Conservation (phyloP, 1,140 invertebrate genomes). For the Apocrypta bakeri region DNA sequence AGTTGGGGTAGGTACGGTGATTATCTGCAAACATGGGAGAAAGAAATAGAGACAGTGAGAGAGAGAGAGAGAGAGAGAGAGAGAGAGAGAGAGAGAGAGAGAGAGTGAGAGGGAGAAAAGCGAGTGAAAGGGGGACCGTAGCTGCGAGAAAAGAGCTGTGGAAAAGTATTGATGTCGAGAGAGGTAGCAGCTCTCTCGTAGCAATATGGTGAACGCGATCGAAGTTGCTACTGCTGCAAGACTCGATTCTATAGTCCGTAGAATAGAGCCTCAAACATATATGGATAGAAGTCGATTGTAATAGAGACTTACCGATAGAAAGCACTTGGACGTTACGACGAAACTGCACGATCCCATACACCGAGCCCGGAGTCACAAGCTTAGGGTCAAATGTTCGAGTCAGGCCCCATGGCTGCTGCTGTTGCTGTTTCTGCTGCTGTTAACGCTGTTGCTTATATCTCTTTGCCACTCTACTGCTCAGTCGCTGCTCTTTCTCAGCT, state of each 20-base stretch:
- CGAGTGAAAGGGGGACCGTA: conserved; percentile 11
- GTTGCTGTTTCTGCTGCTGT: too few relatives aligned
- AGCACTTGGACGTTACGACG: conserved; percentile 58
- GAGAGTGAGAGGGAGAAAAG: conserved; percentile 6
- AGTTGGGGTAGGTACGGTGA: neutral
- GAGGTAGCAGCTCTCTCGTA: neutral
- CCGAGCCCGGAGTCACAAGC: conserved; percentile 68
- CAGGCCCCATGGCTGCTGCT: conserved; percentile 61
- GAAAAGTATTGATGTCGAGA: conserved; percentile 38
- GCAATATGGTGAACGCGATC: conserved; percentile 29
- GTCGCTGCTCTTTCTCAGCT: conserved; percentile 6
- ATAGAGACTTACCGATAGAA: conserved; percentile 64
- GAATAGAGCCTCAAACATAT: neutral
- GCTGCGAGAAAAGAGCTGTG: neutral
- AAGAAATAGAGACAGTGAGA: neutral
- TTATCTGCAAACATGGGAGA: neutral
- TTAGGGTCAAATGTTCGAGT: conserved; percentile 70
- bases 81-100: conserved; percentile 5
- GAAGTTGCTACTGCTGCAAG: neutral
- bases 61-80: neutral
- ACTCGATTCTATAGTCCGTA: neutral
- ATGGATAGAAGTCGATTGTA: neutral
- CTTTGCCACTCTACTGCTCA: neutral
- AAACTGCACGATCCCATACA: conserved; percentile 47
- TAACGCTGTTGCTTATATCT: too few relatives aligned